These are phyloP conservation scores for Mythimna albipuncta DNA, from an alignment of 2,888 invertebrate genomes.

Conservation along the genomic window DNA sequence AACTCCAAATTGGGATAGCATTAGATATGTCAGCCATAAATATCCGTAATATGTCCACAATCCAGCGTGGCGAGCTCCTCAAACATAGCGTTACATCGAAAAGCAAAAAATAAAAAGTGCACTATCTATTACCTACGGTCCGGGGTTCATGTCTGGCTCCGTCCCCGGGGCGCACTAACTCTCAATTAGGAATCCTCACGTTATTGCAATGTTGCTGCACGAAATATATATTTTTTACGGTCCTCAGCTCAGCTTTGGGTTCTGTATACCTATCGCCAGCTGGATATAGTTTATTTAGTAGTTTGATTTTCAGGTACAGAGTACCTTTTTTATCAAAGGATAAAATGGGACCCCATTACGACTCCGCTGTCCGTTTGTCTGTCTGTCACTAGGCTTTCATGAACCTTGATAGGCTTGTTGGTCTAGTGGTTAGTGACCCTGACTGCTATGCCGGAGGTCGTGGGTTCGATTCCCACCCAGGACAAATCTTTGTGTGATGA, in stretches of 20 bases:
- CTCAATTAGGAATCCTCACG: conserved; percentile 83
- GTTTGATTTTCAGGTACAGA: conserved; percentile 6
- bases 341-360: too few relatives aligned
- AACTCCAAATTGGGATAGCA: too few relatives aligned
- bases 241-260: conserved; percentile 29
- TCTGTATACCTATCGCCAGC: neutral
- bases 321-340: too few relatives aligned
- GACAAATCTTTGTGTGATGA: too few relatives aligned
- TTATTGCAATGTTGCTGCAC: conserved; percentile 76
- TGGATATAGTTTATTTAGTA: conserved; percentile 20
- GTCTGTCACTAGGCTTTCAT: too few relatives aligned
- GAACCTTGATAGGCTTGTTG: too few relatives aligned
- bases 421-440: too few relatives aligned
- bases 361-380: too few relatives aligned
- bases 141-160: conserved; percentile 47
- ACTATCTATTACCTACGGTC: conserved; percentile 63
- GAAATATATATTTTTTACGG: conserved; percentile 68
- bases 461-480: too few relatives aligned
- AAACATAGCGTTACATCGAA: conserved; percentile 18
- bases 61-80: neutral
- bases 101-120: conserved; percentile 62
- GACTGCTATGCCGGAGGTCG: too few relatives aligned
- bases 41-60: neutral
- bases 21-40: neutral
- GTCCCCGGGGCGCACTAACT: conserved; percentile 83